phyloP scores from a whole-genome alignment of 2,888 invertebrate species.

The Charanyca ferruginea region DNA sequence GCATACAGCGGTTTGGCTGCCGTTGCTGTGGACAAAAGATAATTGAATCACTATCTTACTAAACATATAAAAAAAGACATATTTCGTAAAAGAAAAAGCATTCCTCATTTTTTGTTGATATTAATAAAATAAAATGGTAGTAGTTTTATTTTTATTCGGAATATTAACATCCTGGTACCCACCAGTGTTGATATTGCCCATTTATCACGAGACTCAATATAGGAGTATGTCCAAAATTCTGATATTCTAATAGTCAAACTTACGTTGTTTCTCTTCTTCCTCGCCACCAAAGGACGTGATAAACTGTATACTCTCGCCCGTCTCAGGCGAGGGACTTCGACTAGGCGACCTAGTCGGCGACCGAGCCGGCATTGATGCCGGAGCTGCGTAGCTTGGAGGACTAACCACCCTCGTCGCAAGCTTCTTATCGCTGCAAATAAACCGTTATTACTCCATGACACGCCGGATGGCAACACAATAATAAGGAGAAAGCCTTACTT shows the following conservation, averaged over 20 bases:
- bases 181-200: no score
- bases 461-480: conserved; percentile 28
- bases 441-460: conserved; percentile 27
- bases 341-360: conserved; percentile 95
- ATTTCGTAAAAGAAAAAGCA: neutral
- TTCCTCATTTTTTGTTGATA: no score
- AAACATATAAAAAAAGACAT: neutral
- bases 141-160: no score
- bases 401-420: conserved; percentile 95
- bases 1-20: conserved; percentile 80
- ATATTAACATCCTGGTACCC: no score
- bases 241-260: conserved; percentile 51
- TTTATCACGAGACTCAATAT: no score
- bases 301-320: conserved; percentile 94
- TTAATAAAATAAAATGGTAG: no score
- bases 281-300: conserved; percentile 98
- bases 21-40: conserved; percentile 64
- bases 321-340: conserved; percentile 91
- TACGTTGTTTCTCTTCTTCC: conserved; percentile 92
- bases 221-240: no score
- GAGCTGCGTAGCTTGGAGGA: conserved; percentile 98
- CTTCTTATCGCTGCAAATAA: conserved; percentile 85
- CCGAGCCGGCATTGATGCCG: conserved; percentile 87
- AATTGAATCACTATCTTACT: neutral
- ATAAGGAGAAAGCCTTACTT: conserved; percentile 42